Evolutionary conservation across 2,888 invertebrate genomes (phyloP).

Genomic region (Limulus polyphemus): DNA sequence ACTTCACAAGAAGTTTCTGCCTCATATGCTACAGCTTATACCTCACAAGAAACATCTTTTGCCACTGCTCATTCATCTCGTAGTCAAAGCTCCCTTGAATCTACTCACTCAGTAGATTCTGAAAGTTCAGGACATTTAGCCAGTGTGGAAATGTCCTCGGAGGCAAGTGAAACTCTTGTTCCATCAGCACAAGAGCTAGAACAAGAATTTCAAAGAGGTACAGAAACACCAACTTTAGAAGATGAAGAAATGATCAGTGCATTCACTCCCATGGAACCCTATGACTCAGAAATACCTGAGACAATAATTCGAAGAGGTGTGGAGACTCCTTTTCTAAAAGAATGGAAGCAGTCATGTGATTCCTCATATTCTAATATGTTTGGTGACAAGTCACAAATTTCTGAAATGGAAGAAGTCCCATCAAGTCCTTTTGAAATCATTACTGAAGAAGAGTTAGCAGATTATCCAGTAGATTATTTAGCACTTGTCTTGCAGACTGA

Average conservation of each 20-base stretch:
- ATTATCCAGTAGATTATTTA: background rate
- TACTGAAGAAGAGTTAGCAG: background rate
- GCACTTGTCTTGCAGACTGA: too few species aligned
- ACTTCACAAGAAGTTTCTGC: constrained; percentile 56
- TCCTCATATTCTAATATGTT: constrained; percentile 13
- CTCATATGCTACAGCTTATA: constrained; percentile 51
- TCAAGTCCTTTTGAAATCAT: constrained; percentile 5
- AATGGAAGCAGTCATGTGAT: constrained; percentile 11
- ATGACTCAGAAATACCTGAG: constrained; percentile 35
- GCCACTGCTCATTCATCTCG: constrained; percentile 71
- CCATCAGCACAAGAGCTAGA: constrained; percentile 69
- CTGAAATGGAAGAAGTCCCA: constrained; percentile 11
- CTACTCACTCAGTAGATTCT: constrained; percentile 78
- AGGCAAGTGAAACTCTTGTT: constrained; percentile 81
- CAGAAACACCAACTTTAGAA: constrained; percentile 41
- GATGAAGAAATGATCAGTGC: constrained; percentile 29
- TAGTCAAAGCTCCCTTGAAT: constrained; percentile 60
- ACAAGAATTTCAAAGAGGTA: constrained; percentile 47
- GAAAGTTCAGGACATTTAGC: constrained; percentile 77
- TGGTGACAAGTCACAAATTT: constrained; percentile 13
- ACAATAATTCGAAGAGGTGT: constrained; percentile 26
- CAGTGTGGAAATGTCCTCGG: constrained; percentile 72
- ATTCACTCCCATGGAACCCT: constrained; percentile 25
- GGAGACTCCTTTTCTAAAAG: constrained; percentile 22
- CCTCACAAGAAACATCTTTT: constrained; percentile 61